Percentiles rank a stretch among this genome's conserved stretches.
These are phyloP conservation scores for Erythrocercus mccallii DNA, from an alignment of 2,113 vertebrate genomes.

Conservation along the genomic window DNA sequence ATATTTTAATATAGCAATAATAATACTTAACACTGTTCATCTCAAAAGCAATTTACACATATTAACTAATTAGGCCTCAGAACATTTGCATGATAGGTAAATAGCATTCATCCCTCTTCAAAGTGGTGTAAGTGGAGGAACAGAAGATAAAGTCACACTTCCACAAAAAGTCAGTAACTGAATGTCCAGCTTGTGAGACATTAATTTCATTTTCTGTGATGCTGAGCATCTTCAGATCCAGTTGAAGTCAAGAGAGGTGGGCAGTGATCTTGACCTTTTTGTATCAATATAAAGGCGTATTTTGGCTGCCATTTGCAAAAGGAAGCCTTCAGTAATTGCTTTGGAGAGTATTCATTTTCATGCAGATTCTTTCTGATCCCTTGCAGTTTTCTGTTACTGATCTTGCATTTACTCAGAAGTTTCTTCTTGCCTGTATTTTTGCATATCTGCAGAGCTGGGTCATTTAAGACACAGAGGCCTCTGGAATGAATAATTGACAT, in stretches of 20 bases:
- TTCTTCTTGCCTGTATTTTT: not conserved
- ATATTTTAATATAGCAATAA: slow-evolving; percentile 60
- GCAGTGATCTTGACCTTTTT: not conserved
- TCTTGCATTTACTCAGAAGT: not conserved
- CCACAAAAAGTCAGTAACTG: not conserved
- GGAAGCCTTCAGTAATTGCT: not conserved
- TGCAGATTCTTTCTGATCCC: not conserved
- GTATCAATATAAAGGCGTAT: not conserved
- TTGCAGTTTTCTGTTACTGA: not conserved
- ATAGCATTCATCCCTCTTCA: not conserved
- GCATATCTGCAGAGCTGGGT: not conserved
- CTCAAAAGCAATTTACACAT: slow-evolving; percentile 61
- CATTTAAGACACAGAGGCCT: not conserved
- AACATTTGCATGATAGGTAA: slow-evolving; percentile 52
- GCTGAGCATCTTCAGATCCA: not conserved
- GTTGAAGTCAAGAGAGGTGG: not conserved
- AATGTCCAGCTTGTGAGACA: not conserved
- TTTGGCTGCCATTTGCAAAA: not conserved
- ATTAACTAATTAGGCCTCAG: slow-evolving; percentile 58
- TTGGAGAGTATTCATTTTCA: not conserved
- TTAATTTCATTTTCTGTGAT: not conserved
- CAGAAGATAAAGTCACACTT: not conserved
- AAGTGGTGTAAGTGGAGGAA: not conserved
- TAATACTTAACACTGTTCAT: slow-evolving; percentile 57
- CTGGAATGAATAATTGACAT: not conserved